Percentiles rank a stretch among this genome's conserved stretches.
Evolutionary conservation across 2,113 vertebrate species (phyloP).

Genomic region (Natator depressus): DNA sequence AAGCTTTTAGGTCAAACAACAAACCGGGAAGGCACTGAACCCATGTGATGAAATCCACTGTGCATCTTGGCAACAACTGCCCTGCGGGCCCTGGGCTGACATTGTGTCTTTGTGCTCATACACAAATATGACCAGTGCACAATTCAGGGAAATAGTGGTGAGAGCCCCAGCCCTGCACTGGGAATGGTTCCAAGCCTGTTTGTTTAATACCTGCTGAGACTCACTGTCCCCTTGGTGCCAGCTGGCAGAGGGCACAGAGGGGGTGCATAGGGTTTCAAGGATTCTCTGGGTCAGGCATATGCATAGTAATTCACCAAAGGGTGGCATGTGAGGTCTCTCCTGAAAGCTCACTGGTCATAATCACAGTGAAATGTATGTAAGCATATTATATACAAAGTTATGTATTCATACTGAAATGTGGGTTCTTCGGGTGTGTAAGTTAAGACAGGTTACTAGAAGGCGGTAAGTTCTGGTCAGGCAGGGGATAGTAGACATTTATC

Average conservation of each 20-base stretch:
- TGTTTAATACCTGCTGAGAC: neutral
- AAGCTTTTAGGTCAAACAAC: fast-evolving
- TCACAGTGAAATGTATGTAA: neutral
- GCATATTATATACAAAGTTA: neutral
- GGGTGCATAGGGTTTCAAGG: neutral
- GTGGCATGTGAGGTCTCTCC: neutral
- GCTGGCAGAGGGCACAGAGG: neutral
- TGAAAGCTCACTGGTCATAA: neutral
- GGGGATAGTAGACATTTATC: neutral
- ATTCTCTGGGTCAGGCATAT: neutral
- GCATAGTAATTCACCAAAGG: neutral
- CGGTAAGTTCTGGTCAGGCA: neutral
- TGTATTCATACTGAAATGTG: neutral
- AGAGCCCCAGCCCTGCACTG: neutral
- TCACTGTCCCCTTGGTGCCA: neutral
- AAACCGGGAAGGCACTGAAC: neutral
- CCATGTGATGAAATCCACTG: neutral
- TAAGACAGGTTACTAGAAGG: neutral
- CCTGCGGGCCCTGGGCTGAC: neutral
- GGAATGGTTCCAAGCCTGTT: neutral
- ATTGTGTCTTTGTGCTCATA: neutral
- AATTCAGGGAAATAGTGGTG: neutral
- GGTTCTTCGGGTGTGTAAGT: neutral
- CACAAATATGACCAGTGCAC: neutral
- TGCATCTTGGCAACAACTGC: fast-evolving